Percentiles rank a stretch among this genome's conserved stretches.
Conservation (phyloP, 2,113 vertebrate genomes). For the Sapajus apella region DNA sequence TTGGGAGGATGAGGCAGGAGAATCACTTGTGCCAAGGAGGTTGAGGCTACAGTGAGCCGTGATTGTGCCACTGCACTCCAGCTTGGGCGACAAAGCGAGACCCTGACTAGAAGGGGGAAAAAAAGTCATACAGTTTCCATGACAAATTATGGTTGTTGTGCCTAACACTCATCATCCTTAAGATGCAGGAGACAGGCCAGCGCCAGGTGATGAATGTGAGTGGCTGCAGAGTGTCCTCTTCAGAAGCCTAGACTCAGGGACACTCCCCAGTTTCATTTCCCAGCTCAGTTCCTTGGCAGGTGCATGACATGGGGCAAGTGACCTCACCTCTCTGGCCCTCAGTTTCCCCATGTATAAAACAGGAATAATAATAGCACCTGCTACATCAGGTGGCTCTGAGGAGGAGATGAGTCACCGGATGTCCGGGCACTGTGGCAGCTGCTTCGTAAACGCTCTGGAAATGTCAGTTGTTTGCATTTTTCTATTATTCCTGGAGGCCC, state of each 20-base stretch:
- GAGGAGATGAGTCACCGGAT: rapidly evolving
- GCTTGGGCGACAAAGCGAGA: too few species aligned
- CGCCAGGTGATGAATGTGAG: rapidly evolving
- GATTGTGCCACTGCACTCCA: too few species aligned
- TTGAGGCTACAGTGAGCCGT: too few species aligned
- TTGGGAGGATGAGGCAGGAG: too few species aligned
- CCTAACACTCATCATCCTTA: background rate
- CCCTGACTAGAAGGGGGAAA: background rate
- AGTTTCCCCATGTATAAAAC: background rate
- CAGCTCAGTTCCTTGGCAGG: background rate
- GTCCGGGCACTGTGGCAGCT: background rate
- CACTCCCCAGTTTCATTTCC: background rate
- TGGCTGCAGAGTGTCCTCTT: rapidly evolving
- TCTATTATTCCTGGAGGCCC: background rate
- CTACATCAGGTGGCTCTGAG: background rate
- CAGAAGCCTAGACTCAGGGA: background rate
- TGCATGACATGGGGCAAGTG: rapidly evolving
- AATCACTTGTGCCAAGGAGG: too few species aligned
- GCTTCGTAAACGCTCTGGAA: background rate
- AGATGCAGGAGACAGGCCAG: background rate
- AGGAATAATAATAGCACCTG: background rate
- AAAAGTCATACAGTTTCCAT: background rate
- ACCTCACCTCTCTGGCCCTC: background rate
- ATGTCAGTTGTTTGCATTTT: rapidly evolving
- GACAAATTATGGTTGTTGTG: background rate